Evolutionary conservation across 2,797 vertebrate species (phyloP).

Genomic region (Gallinago stenura): DNA sequence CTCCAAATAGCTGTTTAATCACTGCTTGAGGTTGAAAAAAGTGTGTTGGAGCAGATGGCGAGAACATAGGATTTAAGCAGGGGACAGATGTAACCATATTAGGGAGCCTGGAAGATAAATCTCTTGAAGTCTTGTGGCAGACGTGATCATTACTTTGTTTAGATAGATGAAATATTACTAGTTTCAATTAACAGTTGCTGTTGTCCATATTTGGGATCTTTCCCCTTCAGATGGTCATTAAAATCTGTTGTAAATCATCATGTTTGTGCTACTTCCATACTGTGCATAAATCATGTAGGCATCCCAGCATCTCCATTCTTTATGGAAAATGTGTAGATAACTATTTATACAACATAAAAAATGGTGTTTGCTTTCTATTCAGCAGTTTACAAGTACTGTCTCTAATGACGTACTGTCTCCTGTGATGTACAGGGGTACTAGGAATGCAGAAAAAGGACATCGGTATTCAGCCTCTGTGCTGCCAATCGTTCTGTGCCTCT

Average conservation of each 20-base stretch:
- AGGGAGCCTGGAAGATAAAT: conserved; percentile 72
- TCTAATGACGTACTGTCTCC: not conserved
- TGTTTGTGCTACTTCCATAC: conserved; percentile 25
- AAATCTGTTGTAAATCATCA: conserved; percentile 48
- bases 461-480: not conserved
- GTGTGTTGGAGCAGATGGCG: conserved; percentile 77
- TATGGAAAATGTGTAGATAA: conserved; percentile 10
- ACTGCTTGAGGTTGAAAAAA: conserved; percentile 57
- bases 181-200: conserved; percentile 41
- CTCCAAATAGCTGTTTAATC: conserved; percentile 39
- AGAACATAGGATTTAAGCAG: conserved; percentile 80
- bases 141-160: conserved; percentile 60
- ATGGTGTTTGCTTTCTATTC: not conserved
- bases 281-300: conserved; percentile 16
- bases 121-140: conserved; percentile 67
- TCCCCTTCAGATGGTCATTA: conserved; percentile 51
- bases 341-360: not conserved
- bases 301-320: not conserved
- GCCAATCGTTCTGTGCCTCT: not conserved
- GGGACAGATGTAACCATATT: conserved; percentile 75
- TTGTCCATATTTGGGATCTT: conserved; percentile 59
- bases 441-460: not conserved
- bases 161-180: conserved; percentile 36
- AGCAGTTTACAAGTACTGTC: not conserved
- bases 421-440: not conserved